These are phyloP conservation scores for Bothrops jararaca DNA, from an alignment of 2,113 vertebrate genomes.

Conservation along the genomic window DNA sequence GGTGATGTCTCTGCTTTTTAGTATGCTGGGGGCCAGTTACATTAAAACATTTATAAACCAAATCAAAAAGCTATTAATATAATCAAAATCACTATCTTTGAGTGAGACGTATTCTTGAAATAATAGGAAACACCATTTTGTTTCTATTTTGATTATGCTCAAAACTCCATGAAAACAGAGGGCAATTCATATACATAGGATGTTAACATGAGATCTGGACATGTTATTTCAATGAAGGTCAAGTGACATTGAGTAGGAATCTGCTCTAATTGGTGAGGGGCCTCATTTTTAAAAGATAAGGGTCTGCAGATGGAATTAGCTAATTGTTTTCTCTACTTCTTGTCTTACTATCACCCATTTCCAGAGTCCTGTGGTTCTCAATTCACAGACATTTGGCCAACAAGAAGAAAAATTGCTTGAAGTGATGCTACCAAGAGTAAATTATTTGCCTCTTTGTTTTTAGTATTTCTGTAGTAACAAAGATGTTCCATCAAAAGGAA, in stretches of 20 bases:
- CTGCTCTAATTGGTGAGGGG: background rate
- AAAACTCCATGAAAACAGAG: background rate
- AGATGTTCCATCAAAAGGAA: background rate
- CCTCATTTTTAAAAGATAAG: background rate
- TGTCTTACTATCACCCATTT: background rate
- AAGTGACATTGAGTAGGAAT: background rate
- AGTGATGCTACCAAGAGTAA: background rate
- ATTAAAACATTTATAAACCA: slow-evolving; percentile 31
- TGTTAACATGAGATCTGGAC: background rate
- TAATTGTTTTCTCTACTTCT: background rate
- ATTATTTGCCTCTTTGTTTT: background rate
- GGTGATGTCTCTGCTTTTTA: too few relatives aligned
- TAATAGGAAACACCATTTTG: slow-evolving; percentile 6
- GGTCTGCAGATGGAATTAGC: background rate
- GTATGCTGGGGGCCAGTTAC: background rate
- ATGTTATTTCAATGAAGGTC: background rate
- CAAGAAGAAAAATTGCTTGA: background rate
- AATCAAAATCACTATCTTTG: slow-evolving; percentile 2
- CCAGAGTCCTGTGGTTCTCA: background rate
- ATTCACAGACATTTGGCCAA: background rate
- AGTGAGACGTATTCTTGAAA: background rate
- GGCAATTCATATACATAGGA: background rate
- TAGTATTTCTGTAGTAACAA: background rate
- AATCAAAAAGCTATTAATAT: slow-evolving; percentile 24
- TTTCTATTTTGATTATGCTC: background rate